Conservation (phyloP, 37 sponge, comb jelly and placozoan species). For the Beroe ovata region DNA sequence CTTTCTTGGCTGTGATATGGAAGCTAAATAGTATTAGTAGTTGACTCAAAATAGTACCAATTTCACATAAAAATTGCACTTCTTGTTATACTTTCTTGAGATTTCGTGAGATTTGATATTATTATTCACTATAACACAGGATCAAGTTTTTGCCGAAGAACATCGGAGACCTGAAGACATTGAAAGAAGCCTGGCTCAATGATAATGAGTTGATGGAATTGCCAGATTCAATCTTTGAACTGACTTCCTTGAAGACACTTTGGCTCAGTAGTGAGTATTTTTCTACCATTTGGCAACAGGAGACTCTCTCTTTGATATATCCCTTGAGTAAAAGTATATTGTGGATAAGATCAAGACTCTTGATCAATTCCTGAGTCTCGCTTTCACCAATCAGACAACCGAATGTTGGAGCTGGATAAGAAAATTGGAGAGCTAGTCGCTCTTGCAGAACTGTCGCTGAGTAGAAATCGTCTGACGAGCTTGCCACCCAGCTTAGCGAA, state of each 20-base stretch:
- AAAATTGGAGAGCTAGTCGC: slow-evolving; percentile 6
- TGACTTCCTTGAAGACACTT: background rate
- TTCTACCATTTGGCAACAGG: too few relatives aligned
- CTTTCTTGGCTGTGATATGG: too few relatives aligned
- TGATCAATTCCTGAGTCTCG: too few relatives aligned
- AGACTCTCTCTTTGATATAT: too few relatives aligned
- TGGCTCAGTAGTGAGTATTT: slow-evolving; percentile 40
- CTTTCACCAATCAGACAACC: slow-evolving; percentile 18
- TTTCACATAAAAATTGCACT: too few relatives aligned
- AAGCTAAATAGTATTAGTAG: too few relatives aligned
- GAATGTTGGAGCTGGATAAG: slow-evolving; percentile 2
- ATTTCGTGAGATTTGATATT: too few relatives aligned
- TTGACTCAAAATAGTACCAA: too few relatives aligned
- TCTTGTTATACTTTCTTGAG: too few relatives aligned
- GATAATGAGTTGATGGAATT: slow-evolving; percentile 16
- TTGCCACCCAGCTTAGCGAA: slow-evolving; percentile 16
- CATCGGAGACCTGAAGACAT: slow-evolving; percentile 7
- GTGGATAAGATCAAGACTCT: too few relatives aligned
- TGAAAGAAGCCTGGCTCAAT: slow-evolving; percentile 63
- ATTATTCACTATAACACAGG: too few relatives aligned
- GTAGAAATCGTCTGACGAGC: slow-evolving; percentile 34
- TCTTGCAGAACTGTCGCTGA: slow-evolving; percentile 30
- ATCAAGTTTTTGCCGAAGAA: slow-evolving; percentile 60
- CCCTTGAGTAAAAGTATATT: too few relatives aligned
- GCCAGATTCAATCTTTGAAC: slow-evolving; percentile 57